Base-by-base conservation (phyloP, 2,797 vertebrate species). In the Merluccius polli region DNA sequence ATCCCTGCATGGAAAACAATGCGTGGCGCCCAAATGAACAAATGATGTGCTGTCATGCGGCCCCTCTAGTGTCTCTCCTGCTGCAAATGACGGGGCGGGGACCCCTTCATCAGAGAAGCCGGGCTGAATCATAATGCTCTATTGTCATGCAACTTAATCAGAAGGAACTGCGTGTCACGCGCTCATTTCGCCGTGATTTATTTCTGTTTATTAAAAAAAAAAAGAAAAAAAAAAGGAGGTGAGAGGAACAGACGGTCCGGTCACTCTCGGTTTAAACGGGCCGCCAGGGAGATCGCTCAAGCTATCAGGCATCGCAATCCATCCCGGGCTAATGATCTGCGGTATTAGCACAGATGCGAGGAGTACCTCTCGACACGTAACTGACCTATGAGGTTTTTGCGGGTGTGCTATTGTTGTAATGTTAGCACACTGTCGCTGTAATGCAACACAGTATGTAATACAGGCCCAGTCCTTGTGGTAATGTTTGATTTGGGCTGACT, bases 161-260 rank as follows among this genome's bases (percentile, higher is more conserved):
- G 89, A 94, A 93, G 90, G 89, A 92, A 90, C 88, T 88, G 75
- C 82, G 87, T 90, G 92, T 91, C 92, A 91, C 87, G 89, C 88
- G 89, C 88, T 93, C 92, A 93, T 91, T 93, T 93, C 91, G 85
- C 87, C 77, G 86, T 93, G 92, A 93, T 92, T 93, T 92, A 94
- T 94, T 88, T 87, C 83, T 92, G 92, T 94, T 94, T 93, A 89
- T 85, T 75, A 82, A 90, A 87, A 83, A 83, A 86, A 88, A 86
- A 85, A 89, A 90, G 91, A 87, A 30, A 67, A 30, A 68, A 68
- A 30, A 0, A 15, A 30, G 24, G 52, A 29, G 29, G 29, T 68
- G 65, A 13, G 65, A 59, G 77, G 33, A 89, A 86, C 91, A 92
- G 89, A 92, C 84, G 89, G 86, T 84, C 81, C 44, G 80, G 86